Evolutionary conservation across 2,113 vertebrate species (phyloP), one percentile per base, ranked within the genome.

Genomic region (Platysteira castanea): DNA sequence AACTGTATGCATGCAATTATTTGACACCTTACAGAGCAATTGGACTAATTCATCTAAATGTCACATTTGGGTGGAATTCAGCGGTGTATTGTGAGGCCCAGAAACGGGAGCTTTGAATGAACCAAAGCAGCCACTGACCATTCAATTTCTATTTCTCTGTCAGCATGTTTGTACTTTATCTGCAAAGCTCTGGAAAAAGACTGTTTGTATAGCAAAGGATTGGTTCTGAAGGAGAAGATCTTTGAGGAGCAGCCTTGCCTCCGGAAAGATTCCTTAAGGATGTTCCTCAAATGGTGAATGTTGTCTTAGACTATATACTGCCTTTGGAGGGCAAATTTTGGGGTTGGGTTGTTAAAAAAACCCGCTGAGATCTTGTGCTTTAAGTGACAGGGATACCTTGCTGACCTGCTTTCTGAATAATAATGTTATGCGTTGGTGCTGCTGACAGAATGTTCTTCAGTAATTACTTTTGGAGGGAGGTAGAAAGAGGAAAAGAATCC

Each of bases 181-280:
- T 98, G 99, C 94, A 99, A 99, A 98, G 99, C 99, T 35, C 88
- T 99, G 86, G 99, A 99, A 96, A 99, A 98, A 95, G 99, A 99
- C 84, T 98, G 98, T 84, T 98, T 98, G 5, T 99, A 99, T 96
- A 99, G 98, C 94, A 99, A 99, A 97, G 99, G 98, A 13, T 96
- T 99, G 75, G 99, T 99, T 91, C 97, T 99, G 82, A 99, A 99
- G 96, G 99, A 99, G 97, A 99, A 98, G 96, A 99, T 99, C 76
- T 99, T 99, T 80, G 95, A 99, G 93, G 99, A 99, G 95, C 99
- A 99, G 89, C 99, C 99, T 16, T 98, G 99, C 90, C 98, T 99
- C 79, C 98, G 92, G 91, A 99, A 98, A 75, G 99, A 99, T 96
- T 99, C 99, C 0, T 98, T 99, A 82, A 98, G 98, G 75, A 99